These are phyloP conservation scores for Ditula angustiorana DNA, from an alignment of 2,888 invertebrate species.

Conservation along the genomic window DNA sequence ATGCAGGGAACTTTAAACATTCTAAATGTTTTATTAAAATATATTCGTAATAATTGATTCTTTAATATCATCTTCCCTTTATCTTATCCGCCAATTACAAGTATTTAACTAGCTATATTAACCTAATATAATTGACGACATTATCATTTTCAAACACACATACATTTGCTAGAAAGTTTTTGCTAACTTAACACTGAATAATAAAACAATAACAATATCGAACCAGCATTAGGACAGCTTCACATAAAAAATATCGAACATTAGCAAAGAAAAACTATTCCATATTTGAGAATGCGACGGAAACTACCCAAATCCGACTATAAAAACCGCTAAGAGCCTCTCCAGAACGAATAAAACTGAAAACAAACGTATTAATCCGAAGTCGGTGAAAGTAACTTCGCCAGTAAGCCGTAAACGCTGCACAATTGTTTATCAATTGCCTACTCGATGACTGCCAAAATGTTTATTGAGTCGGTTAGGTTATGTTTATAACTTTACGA, in stretches of 20 bases:
- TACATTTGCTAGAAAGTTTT: too few species aligned
- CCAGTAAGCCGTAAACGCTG: conserved; percentile 61
- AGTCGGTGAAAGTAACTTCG: conserved; percentile 58
- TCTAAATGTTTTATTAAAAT: too few species aligned
- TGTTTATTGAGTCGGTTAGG: conserved; percentile 21
- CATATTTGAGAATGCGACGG: conserved; percentile 58
- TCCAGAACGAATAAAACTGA: conserved; percentile 51
- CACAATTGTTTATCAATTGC: conserved; percentile 59
- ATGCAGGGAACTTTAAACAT: too few species aligned
- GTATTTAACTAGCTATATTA: too few species aligned
- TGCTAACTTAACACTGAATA: too few species aligned
- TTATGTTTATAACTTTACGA: conserved; percentile 2
- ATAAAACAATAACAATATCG: conserved; percentile 21
- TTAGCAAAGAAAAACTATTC: conserved; percentile 56
- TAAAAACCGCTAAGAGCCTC: conserved; percentile 70
- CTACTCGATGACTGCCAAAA: conserved; percentile 33
- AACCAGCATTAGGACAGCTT: conserved; percentile 11
- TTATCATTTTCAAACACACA: too few species aligned
- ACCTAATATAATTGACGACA: too few species aligned
- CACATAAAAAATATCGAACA: conserved; percentile 22
- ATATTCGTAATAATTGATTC: too few species aligned
- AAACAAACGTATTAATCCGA: conserved; percentile 60
- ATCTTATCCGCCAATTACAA: too few species aligned
- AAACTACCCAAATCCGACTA: conserved; percentile 65
- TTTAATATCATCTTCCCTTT: too few species aligned